These are phyloP conservation scores for Ceuthmochares aereus DNA, from an alignment of 2,113 vertebrate species.

Conservation along the genomic window DNA sequence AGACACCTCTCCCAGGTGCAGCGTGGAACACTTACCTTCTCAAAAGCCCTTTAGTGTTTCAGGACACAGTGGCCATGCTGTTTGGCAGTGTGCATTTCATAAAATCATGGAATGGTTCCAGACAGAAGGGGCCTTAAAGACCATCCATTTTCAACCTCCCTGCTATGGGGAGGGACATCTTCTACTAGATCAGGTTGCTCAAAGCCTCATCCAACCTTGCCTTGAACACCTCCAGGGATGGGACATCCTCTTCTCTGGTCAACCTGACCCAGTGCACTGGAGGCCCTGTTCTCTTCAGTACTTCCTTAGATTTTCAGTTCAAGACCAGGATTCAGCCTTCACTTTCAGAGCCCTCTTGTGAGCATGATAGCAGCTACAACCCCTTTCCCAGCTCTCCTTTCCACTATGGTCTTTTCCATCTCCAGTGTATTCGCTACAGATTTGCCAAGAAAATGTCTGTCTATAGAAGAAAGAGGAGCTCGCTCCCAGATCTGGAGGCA, in stretches of 20 bases:
- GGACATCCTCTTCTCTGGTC: no score
- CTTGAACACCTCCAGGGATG: no score
- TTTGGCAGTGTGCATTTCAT: not conserved
- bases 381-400: not conserved
- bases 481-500: fast-evolving
- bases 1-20: not conserved
- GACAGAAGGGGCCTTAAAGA: no score
- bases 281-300: fast-evolving
- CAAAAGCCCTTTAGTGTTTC: not conserved
- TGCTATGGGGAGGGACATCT: no score
- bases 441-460: not conserved
- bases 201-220: no score
- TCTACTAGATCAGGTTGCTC: no score
- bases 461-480: not conserved
- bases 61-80: not conserved
- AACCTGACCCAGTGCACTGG: no score
- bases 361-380: not conserved
- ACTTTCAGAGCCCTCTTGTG: not conserved
- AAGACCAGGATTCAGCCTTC: not conserved
- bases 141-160: no score
- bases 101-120: no score
- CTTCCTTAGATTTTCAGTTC: not conserved
- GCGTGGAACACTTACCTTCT: not conserved
- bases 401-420: not conserved
- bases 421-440: not conserved